Percentiles rank a stretch among this genome's conserved stretches.
These are phyloP conservation scores for Agrilus mali DNA, from an alignment of 2,888 invertebrate genomes.

Conservation along the genomic window DNA sequence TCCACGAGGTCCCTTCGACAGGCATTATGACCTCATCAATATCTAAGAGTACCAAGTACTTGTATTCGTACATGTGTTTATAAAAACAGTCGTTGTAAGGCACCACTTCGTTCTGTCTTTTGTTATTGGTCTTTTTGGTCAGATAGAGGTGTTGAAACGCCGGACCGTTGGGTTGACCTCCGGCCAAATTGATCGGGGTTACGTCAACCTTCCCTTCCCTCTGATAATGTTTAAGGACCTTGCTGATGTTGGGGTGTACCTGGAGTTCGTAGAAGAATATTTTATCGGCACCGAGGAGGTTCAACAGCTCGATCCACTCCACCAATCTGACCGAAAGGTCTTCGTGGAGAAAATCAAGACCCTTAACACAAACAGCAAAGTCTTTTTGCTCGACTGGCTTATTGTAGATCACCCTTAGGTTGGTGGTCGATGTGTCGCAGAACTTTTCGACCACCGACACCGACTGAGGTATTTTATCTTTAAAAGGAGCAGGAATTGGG, in stretches of 20 bases:
- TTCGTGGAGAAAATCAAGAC: conserved; percentile 83
- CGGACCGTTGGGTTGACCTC: conserved; percentile 81
- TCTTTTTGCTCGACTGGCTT: conserved; percentile 59
- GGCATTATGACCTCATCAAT: conserved; percentile 95
- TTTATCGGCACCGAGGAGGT: conserved; percentile 79
- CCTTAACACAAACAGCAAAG: conserved; percentile 89
- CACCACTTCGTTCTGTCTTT: conserved; percentile 87
- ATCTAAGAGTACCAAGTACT: conserved; percentile 82
- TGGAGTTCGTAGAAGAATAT: conserved; percentile 83
- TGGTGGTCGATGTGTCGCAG: conserved; percentile 78
- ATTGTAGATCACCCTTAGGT: conserved; percentile 70
- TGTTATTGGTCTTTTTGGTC: conserved; percentile 83
- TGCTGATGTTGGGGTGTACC: conserved; percentile 85
- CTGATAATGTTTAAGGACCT: conserved; percentile 54
- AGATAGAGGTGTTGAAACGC: conserved; percentile 81
- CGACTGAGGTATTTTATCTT: conserved; percentile 62
- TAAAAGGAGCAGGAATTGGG: conserved; percentile 65
- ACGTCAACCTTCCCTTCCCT: conserved; percentile 56
- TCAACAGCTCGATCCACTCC: conserved; percentile 88
- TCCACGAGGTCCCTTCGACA: conserved; percentile 58
- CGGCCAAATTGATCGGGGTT: conserved; percentile 72
- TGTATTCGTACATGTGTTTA: conserved; percentile 80
- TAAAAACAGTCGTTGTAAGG: conserved; percentile 95
- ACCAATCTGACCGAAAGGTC: conserved; percentile 80
- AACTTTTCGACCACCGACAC: conserved; percentile 75